Percentiles rank a stretch among this genome's conserved stretches.
Evolutionary conservation across 1,140 invertebrate genomes (phyloP).

Genomic region (Cyclargus thomasi): DNA sequence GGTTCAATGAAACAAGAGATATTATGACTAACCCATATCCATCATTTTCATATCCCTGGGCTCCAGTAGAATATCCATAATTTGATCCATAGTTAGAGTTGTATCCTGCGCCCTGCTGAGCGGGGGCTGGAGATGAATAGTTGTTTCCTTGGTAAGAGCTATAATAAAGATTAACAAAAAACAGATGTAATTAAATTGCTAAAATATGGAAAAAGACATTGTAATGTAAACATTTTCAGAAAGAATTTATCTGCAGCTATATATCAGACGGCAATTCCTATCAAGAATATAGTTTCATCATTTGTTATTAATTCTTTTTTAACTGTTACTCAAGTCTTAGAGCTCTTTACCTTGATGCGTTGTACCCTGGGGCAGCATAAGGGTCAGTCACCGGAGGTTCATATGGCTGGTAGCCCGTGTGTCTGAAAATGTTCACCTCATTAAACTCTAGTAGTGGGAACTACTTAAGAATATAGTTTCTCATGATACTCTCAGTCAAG

Average conservation of each 20-base stretch:
- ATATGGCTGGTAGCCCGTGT: constrained; percentile 64
- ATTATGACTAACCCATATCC: constrained; percentile 44
- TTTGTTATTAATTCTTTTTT: constrained; percentile 14
- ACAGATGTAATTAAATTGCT: constrained; percentile 17
- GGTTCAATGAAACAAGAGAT: too few relatives aligned
- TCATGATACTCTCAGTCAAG: background rate
- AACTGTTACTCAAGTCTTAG: background rate
- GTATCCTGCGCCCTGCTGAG: constrained; percentile 42
- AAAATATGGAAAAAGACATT: constrained; percentile 1
- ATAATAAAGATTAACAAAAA: constrained; percentile 24
- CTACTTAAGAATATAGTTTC: background rate
- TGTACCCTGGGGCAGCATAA: constrained; percentile 52
- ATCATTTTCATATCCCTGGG: constrained; percentile 59
- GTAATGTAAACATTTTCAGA: constrained; percentile 31
- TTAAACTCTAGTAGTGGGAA: background rate
- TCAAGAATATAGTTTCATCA: constrained; percentile 59
- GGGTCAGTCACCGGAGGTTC: constrained; percentile 54
- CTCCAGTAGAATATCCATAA: constrained; percentile 61
- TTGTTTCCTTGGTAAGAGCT: constrained; percentile 56
- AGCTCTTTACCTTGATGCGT: constrained; percentile 40
- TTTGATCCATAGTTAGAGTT: constrained; percentile 52
- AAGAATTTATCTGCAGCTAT: constrained; percentile 52
- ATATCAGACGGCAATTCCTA: constrained; percentile 73
- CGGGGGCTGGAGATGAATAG: constrained; percentile 47
- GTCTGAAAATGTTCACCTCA: constrained; percentile 37